Conservation (phyloP, 2,113 vertebrate species). For the Barbus barbus region DNA sequence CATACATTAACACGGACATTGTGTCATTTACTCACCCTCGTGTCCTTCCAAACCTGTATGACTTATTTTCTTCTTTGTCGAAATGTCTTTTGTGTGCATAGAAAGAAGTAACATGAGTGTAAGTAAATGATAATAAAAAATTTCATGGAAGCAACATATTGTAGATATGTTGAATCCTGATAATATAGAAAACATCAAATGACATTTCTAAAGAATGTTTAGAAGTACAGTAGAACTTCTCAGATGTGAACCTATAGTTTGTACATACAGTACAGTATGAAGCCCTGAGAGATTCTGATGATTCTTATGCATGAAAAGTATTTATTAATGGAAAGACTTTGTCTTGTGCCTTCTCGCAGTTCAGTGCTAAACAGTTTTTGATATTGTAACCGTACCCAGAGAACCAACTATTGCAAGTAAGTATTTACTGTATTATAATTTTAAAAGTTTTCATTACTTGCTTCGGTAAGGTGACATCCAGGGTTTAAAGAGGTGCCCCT, state of each 20-base stretch:
- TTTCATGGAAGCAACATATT: too few species aligned
- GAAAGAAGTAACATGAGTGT: too few species aligned
- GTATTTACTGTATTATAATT: slow-evolving; percentile 39
- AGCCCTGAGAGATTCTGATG: background rate
- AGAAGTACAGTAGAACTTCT: background rate
- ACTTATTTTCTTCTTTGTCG: too few species aligned
- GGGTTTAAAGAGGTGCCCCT: background rate
- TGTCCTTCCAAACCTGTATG: too few species aligned
- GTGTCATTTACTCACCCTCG: too few species aligned
- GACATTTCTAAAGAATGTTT: too few species aligned
- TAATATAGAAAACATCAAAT: background rate
- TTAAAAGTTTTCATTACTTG: slow-evolving; percentile 1
- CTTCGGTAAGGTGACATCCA: background rate
- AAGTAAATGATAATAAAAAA: too few species aligned
- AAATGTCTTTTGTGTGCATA: too few species aligned
- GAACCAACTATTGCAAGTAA: slow-evolving; percentile 1
- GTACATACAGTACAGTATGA: background rate
- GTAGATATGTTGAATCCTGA: background rate
- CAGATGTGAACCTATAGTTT: background rate
- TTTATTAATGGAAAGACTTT: slow-evolving; percentile 36
- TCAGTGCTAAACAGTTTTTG: slow-evolving; percentile 21
- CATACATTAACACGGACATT: too few species aligned
- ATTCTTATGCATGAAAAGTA: background rate
- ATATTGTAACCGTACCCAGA: slow-evolving; percentile 29
- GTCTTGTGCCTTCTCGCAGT: slow-evolving; percentile 37